A percentile compares a stretch with the other conserved stretches of the same genome.
Conservation (phyloP, 1,140 invertebrate genomes). For the Platyscapa corneri region DNA sequence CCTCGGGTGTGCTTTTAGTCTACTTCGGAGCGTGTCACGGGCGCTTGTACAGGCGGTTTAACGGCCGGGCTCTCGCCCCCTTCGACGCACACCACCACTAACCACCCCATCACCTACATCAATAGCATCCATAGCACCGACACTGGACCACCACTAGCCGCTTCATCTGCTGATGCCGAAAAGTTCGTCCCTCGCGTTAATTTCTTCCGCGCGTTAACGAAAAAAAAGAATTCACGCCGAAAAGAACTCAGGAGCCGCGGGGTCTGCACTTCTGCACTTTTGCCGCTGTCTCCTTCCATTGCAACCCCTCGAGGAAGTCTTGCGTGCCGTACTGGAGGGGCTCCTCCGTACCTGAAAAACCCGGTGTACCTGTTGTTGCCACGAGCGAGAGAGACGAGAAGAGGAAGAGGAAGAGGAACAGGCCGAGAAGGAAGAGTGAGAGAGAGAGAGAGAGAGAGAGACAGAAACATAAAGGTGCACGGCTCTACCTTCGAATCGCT, state of each 20-base stretch:
- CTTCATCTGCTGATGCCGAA: neutral
- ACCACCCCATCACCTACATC: neutral
- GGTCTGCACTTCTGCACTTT: neutral
- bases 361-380: slow-evolving; percentile 11
- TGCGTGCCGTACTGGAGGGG: neutral
- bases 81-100: neutral
- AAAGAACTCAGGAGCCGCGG: neutral
- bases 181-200: too few species aligned
- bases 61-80: slow-evolving; percentile 27
- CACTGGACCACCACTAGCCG: neutral
- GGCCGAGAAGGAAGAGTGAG: neutral
- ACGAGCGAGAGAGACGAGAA: neutral
- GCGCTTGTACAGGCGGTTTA: slow-evolving; percentile 48
- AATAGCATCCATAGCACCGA: neutral
- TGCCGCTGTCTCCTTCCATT: neutral
- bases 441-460: too few species aligned
- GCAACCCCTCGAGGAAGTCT: neutral
- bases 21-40: slow-evolving; percentile 64
- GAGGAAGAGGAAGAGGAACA: neutral
- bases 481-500: neutral
- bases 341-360: neutral
- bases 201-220: too few species aligned
- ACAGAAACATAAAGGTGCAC: neutral
- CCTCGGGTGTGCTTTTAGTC: slow-evolving; percentile 64
- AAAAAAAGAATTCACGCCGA: neutral